A percentile compares a stretch with the other conserved stretches of the same genome.
Evolutionary conservation across 2,113 vertebrate genomes (phyloP).

Genomic region (Bujurquina vittata): DNA sequence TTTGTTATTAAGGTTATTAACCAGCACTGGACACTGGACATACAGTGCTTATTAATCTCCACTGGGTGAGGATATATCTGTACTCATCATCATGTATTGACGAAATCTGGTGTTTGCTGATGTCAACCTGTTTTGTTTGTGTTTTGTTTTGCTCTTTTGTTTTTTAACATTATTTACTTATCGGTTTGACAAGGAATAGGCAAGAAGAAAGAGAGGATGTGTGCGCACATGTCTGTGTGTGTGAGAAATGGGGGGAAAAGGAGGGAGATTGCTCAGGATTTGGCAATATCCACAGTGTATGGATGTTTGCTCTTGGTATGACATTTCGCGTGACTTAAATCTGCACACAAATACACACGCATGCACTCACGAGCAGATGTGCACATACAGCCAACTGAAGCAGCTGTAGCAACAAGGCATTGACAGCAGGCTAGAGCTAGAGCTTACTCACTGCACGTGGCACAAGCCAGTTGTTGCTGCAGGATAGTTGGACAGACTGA

Average conservation of each 20-base stretch:
- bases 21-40: background rate
- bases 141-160: no score
- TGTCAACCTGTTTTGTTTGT: no score
- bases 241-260: background rate
- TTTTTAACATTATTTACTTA: conserved; percentile 26
- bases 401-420: conserved; percentile 55
- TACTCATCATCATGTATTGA: background rate
- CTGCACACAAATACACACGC: conserved; percentile 6
- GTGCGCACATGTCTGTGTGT: background rate
- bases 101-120: background rate
- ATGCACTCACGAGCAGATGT: conserved; percentile 38
- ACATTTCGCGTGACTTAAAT: conserved; percentile 71
- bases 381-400: conserved; percentile 54
- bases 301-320: conserved; percentile 68
- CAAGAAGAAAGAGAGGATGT: background rate
- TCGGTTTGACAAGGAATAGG: conserved; percentile 22
- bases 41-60: background rate
- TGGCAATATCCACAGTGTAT: conserved; percentile 48
- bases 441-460: conserved; percentile 61
- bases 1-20: conserved; percentile 29
- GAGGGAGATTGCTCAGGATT: conserved; percentile 54
- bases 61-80: background rate
- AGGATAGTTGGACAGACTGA: conserved; percentile 33
- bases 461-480: conserved; percentile 40
- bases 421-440: conserved; percentile 42